Conservation (phyloP, 1,140 invertebrate genomes). For the Cotesia vestalis region DNA sequence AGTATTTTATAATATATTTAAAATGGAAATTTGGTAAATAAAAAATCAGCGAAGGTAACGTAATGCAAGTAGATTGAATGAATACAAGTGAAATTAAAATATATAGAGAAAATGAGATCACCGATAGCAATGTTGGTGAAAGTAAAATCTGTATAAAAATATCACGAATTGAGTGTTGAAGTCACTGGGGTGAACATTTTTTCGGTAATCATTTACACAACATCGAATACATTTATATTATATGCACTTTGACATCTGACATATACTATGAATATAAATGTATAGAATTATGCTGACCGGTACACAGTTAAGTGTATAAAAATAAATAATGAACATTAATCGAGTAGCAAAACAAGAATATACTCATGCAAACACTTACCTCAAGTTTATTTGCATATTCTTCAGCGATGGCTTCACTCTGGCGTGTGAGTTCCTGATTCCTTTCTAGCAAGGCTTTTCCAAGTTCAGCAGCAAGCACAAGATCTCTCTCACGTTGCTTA, state of each 20-base stretch:
- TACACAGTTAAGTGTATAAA: conserved; percentile 1
- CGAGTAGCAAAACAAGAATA: not conserved
- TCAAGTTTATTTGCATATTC: conserved; percentile 93
- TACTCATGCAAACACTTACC: conserved; percentile 70
- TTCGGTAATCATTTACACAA: too few relatives aligned
- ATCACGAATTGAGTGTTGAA: too few relatives aligned
- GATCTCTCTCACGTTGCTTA: conserved; percentile 91
- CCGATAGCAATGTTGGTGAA: too few relatives aligned
- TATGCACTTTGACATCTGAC: not conserved
- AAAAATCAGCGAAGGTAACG: too few relatives aligned
- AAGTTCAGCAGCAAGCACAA: conserved; percentile 91
- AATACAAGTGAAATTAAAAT: too few relatives aligned
- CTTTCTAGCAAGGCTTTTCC: conserved; percentile 94
- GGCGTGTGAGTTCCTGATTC: conserved; percentile 89
- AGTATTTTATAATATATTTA: too few relatives aligned
- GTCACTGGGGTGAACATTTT: too few relatives aligned
- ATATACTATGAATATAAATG: conserved; percentile 8
- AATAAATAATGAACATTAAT: conserved; percentile 7
- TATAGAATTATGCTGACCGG: not conserved
- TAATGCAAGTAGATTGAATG: too few relatives aligned
- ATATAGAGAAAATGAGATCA: too few relatives aligned
- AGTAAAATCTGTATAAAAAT: too few relatives aligned
- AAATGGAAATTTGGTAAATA: too few relatives aligned
- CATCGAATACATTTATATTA: too few relatives aligned
- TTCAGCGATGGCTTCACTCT: conserved; percentile 85